Conservation (phyloP, 1,140 invertebrate genomes). For the Phortica variegata region DNA sequence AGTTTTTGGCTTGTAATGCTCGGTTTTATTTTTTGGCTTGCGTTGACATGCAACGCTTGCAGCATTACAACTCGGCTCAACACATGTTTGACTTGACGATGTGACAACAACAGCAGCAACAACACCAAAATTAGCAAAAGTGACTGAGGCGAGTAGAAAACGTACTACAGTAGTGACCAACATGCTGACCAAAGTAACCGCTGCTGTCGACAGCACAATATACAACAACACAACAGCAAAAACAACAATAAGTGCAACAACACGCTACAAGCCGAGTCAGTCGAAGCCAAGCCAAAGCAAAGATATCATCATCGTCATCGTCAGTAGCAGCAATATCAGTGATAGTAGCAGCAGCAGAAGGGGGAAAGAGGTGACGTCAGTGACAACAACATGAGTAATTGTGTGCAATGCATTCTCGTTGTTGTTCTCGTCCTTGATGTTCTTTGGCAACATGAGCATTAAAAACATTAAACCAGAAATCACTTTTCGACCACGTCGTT, state of each 20-base stretch:
- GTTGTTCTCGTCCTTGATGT: slow-evolving; percentile 5
- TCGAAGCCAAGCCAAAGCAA: too few species aligned
- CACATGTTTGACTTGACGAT: slow-evolving; percentile 31
- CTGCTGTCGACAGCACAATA: slow-evolving; percentile 53
- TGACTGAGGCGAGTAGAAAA: neutral
- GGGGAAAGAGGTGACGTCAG: neutral
- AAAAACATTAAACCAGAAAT: slow-evolving; percentile 53
- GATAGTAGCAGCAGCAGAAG: slow-evolving; percentile 23
- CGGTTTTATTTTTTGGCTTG: too few species aligned
- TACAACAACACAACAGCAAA: too few species aligned
- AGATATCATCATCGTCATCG: too few species aligned
- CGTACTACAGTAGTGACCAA: slow-evolving; percentile 9
- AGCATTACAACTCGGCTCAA: too few species aligned
- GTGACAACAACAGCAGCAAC: slow-evolving; percentile 28
- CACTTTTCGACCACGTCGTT: slow-evolving; percentile 47
- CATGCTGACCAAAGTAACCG: slow-evolving; percentile 44
- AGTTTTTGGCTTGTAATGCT: too few species aligned
- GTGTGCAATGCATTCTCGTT: too few species aligned
- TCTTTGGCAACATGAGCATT: slow-evolving; percentile 46
- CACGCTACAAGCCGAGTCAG: too few species aligned
- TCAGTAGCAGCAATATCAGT: too few species aligned
- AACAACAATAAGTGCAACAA: too few species aligned
- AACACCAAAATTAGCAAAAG: neutral
- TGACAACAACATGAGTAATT: slow-evolving; percentile 2
- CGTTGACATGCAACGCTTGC: too few species aligned